Conservation (phyloP, 2,888 invertebrate genomes). For the Agrypnus murinus region DNA sequence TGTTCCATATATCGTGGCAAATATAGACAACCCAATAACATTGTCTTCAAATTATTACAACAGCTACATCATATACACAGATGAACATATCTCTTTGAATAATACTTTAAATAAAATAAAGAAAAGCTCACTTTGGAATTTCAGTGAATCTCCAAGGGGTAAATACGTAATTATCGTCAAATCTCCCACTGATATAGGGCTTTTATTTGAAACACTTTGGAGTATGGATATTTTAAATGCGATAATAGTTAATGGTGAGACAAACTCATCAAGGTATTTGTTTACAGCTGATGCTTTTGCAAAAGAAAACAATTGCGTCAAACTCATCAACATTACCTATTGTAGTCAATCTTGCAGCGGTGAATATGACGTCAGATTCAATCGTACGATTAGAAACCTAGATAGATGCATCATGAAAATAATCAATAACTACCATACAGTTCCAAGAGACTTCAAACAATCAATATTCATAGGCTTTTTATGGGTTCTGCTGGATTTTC, state of each 20-base stretch:
- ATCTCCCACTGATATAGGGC: not conserved
- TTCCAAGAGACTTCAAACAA: not conserved
- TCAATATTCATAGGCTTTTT: not conserved
- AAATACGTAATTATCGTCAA: not conserved
- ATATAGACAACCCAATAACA: not conserved
- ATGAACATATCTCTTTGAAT: too few relatives aligned
- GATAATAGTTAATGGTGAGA: not conserved
- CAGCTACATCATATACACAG: not conserved
- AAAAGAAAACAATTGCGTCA: too few relatives aligned
- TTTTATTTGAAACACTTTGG: not conserved
- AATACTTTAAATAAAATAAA: not conserved
- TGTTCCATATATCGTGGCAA: not conserved
- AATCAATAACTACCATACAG: not conserved
- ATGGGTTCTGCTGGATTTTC: not conserved
- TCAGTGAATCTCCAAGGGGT: not conserved
- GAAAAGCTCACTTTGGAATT: not conserved
- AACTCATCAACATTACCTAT: too few relatives aligned
- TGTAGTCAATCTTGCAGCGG: too few relatives aligned
- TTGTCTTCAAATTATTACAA: not conserved
- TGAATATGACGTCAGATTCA: too few relatives aligned
- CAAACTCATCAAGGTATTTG: too few relatives aligned
- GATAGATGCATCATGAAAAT: not conserved
- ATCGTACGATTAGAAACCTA: not conserved
- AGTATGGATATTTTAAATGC: constrained; percentile 4
- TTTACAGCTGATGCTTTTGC: too few relatives aligned